Evolutionary conservation across 2,113 vertebrate genomes (phyloP).

Genomic region (Rhinoderma darwinii): DNA sequence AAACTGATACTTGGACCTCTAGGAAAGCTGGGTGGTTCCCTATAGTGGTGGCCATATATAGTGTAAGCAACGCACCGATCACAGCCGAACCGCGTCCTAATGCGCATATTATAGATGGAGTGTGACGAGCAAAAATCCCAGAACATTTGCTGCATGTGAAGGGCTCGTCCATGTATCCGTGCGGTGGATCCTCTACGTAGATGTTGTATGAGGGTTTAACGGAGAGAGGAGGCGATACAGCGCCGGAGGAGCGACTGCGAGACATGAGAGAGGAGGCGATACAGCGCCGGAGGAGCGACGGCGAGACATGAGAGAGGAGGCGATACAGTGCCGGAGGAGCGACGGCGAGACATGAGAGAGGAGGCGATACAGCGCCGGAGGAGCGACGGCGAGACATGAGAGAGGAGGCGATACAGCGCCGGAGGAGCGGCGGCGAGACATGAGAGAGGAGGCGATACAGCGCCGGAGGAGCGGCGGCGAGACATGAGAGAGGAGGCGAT

Average conservation of each 20-base stretch:
- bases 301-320: slow-evolving; percentile 89
- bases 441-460: slow-evolving; percentile 94
- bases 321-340: slow-evolving; percentile 98
- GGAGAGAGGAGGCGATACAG: slow-evolving; percentile 84
- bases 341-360: slow-evolving; percentile 94
- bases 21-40: too few relatives aligned
- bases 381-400: slow-evolving; percentile 95
- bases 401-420: slow-evolving; percentile 93
- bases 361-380: slow-evolving; percentile 92
- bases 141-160: too few relatives aligned
- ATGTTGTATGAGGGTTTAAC: not conserved
- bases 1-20: too few relatives aligned
- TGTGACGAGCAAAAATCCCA: too few relatives aligned
- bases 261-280: slow-evolving; percentile 90
- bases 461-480: slow-evolving; percentile 96
- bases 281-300: slow-evolving; percentile 98
- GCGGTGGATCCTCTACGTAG: not conserved
- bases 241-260: slow-evolving; percentile 96
- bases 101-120: too few relatives aligned
- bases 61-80: too few relatives aligned
- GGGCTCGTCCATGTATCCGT: not conserved
- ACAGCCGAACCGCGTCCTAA: too few relatives aligned
- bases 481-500: slow-evolving; percentile 90
- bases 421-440: slow-evolving; percentile 93
- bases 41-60: too few relatives aligned